Conservation (phyloP, 2,113 vertebrate genomes). For the Anoplopoma fimbria region DNA sequence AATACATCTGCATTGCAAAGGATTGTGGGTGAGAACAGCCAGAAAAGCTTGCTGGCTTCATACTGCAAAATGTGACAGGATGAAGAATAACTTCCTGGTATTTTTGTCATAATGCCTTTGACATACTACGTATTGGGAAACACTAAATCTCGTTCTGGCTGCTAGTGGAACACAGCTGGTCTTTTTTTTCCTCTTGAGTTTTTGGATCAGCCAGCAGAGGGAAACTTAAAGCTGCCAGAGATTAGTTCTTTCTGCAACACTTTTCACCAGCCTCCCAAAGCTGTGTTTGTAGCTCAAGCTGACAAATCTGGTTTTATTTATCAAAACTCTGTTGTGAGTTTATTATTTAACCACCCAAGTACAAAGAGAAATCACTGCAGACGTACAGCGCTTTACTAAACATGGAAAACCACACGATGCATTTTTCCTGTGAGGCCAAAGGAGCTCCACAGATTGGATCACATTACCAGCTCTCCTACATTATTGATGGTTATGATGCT, state of each 20-base stretch:
- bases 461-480: constrained; percentile 29
- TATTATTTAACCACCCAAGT: constrained; percentile 1
- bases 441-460: background rate
- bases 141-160: no score
- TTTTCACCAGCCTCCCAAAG: background rate
- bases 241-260: background rate
- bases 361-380: background rate
- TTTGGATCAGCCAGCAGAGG: background rate
- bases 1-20: no score
- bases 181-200: background rate
- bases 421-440: background rate
- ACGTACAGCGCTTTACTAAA: background rate
- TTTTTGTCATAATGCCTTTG: background rate
- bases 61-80: no score
- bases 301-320: background rate
- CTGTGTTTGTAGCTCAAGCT: background rate
- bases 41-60: no score
- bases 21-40: no score
- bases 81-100: background rate
- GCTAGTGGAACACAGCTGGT: no score
- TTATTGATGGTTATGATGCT: constrained; percentile 46
- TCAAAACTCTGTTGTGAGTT: background rate
- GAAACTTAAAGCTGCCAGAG: constrained; percentile 1
- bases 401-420: background rate
- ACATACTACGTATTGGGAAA: no score